Evolutionary conservation across 2,888 invertebrate genomes (phyloP), one percentile per base, ranked within the genome.

Genomic region (Ochropacha duplaris): DNA sequence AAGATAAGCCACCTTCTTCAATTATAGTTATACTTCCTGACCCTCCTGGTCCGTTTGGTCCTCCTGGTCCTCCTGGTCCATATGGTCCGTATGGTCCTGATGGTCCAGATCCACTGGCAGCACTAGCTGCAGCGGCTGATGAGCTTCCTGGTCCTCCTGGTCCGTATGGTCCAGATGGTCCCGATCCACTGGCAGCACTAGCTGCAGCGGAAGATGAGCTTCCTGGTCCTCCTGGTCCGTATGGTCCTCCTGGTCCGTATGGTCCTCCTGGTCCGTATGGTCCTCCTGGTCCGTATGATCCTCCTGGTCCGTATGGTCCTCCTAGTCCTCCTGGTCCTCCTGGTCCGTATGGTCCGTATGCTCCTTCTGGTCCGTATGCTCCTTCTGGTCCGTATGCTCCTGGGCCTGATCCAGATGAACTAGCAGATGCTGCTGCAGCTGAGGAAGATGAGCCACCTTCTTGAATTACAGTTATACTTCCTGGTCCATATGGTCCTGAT

Each of bases 171-270:
- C 19, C 36, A n/a, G n/a, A n/a, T 31, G 14, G 58, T 65, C 49
- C 51, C 54, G 51, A 26, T 57, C 36, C 5, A 56, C 39, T 24
- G 54, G 62, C 57, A 22, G 62, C 16, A 39, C 57, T 50, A 1
- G 60, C 56, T 22, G 66, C 60, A 31, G 31, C 31, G 1, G 31
- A 31, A 6, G 31, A 31, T 31, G 31, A 31, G 31, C 31, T 12
- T 4, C 24, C 24, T 24, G n/a, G n/a, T 24, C 61, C 56, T 50
- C 57, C 50, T 57, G 50, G 55, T 57, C 61, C 64, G n/a, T 51
- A 4, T 54, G 36, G 50, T 50, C 58, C 58, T 2, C 34, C 0
- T 57, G 49, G 34, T 50, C 55, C 49, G 12, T 16, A 24, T 44
- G 16, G 50, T 22, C 52, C 59, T 2, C 9, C 14, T 44, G 54